Percentiles rank a stretch among this genome's conserved stretches.
phyloP scores from a whole-genome alignment of 2,113 vertebrate species.

The Picathartes gymnocephalus region DNA sequence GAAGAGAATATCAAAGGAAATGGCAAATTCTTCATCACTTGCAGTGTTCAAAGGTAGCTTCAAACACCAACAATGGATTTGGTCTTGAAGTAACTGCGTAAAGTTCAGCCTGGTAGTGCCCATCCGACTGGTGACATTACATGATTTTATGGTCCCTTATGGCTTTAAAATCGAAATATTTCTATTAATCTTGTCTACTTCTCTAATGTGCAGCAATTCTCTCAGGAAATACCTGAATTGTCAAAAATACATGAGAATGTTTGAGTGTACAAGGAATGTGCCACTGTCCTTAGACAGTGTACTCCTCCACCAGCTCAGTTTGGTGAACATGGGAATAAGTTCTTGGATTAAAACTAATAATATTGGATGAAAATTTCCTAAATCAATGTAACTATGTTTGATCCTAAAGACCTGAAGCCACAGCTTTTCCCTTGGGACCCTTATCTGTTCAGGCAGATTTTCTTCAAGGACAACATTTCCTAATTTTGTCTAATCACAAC shows the following conservation, averaged over 20 bases:
- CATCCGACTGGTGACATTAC: fast-evolving
- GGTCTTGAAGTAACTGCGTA: background rate
- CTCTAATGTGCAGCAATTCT: background rate
- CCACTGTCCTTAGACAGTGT: background rate
- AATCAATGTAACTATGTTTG: background rate
- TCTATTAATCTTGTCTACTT: background rate
- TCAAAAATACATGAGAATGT: background rate
- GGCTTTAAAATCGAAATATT: background rate
- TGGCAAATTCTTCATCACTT: background rate
- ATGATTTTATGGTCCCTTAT: background rate
- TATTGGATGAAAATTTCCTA: background rate
- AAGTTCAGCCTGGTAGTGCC: background rate
- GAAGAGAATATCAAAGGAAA: background rate
- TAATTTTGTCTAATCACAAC: background rate
- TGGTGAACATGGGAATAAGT: background rate
- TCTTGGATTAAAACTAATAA: background rate
- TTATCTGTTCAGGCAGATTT: background rate
- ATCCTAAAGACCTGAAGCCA: background rate
- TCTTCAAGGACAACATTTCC: background rate
- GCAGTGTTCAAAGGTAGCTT: background rate
- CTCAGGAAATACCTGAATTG: background rate
- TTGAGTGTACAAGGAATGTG: background rate
- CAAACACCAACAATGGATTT: background rate
- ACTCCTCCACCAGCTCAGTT: background rate
- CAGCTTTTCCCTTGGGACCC: background rate